Evolutionary conservation across 2,113 vertebrate genomes (phyloP), one percentile per base, ranked within the genome.

Genomic region (Hepsetus odoe): DNA sequence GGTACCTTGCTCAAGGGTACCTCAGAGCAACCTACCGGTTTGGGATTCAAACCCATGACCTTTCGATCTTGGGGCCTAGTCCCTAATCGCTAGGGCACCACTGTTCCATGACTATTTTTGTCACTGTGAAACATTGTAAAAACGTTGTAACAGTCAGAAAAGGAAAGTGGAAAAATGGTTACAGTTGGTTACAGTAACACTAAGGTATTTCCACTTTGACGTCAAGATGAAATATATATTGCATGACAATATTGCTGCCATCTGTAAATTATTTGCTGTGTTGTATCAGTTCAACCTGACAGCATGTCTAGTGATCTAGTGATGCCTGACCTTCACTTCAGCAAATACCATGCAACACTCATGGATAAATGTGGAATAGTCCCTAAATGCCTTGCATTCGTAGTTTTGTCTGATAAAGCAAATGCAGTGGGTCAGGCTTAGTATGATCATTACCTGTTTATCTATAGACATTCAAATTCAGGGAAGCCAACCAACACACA

Each of bases 401-500:
- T 46, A 58, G 12, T 61, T 20, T 16, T 32, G 32, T 28, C 28
- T 61, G 13, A 61, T 28, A 56, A 56, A 56, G 22, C 53, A 58
- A 28, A 13, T 26, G 16, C 30, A 14, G 53, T 22, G n/a, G 51
- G 11, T 56, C 53, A 24, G n/a, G 56, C 3, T 26, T 58, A 4
- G 56, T 28, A 28, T 4, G n/a, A 75, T 44, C 11, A 58, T 24
- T n/a, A 30, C 58, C 51, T 68, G 64, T 70, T 70, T 38, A 32
- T 33, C 51, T 49, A 26, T 56, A 56, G 11, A 35, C n/a, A 49
- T 11, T 26, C 64, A 5, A 7, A 24, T 28, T 59, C n/a, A n/a
- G n/a, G n/a, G n/a, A n/a, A n/a, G n/a, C 12, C 51, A 67, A 68
- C 64, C 44, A 14, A 76, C 64, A 68, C 24, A 14, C n/a, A n/a